phyloP scores from a whole-genome alignment of 2,888 invertebrate genomes.

The Cynaeus angustus region DNA sequence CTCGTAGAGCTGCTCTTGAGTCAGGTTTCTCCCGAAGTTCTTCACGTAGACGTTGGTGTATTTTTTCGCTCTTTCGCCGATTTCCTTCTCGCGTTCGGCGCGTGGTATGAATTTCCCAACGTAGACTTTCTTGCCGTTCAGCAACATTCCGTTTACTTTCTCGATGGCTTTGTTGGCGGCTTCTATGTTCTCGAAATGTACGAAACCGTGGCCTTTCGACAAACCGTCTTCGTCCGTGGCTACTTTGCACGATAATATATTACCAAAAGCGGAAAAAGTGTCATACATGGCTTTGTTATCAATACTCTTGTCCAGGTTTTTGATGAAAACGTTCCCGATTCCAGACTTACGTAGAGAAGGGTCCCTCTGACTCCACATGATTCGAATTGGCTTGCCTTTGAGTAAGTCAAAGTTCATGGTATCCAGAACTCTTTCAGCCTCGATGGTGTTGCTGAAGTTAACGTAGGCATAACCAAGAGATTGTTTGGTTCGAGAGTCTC shows the following conservation, averaged over 20 bases:
- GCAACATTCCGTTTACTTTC: conserved; percentile 98
- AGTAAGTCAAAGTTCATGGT: conserved; percentile 99
- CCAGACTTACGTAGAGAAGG: conserved; percentile 98
- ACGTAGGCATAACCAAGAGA: conserved; percentile 99
- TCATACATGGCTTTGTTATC: conserved; percentile 99
- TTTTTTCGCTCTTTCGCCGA: conserved; percentile 94
- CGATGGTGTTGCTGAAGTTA: conserved; percentile 98
- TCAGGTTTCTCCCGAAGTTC: conserved; percentile 95
- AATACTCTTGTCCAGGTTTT: conserved; percentile 98
- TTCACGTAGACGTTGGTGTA: conserved; percentile 99
- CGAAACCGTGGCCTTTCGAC: conserved; percentile 98
- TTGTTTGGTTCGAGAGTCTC: conserved; percentile 96
- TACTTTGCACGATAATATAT: conserved; percentile 98
- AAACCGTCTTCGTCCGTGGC: conserved; percentile 95
- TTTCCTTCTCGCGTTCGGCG: conserved; percentile 96
- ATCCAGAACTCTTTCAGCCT: conserved; percentile 99
- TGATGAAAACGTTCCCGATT: conserved; percentile 99
- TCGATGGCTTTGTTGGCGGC: conserved; percentile 97
- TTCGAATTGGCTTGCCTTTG: conserved; percentile 97
- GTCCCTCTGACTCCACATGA: conserved; percentile 99
- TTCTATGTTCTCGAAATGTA: conserved; percentile 98
- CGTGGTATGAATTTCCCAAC: conserved; percentile 99
- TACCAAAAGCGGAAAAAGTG: conserved; percentile 99
- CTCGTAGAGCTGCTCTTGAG: conserved; percentile 89
- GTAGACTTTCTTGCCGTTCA: conserved; percentile 98